These are phyloP conservation scores for Cherax destructor DNA, from an alignment of 1,140 invertebrate genomes.

Conservation along the genomic window DNA sequence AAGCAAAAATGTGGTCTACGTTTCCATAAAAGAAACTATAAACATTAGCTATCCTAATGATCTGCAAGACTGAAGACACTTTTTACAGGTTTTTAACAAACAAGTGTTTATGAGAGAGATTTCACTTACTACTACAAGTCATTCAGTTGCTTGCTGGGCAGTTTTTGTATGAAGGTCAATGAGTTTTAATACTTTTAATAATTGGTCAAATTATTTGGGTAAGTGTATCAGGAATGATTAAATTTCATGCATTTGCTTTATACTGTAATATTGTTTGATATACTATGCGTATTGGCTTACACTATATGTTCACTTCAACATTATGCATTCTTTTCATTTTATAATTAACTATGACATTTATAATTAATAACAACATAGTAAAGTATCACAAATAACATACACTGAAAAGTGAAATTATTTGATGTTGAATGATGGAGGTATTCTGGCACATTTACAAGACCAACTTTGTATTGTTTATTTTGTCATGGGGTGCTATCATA, in stretches of 20 bases:
- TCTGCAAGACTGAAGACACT: neutral
- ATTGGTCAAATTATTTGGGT: neutral
- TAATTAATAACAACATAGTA: neutral
- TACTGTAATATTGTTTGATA: neutral
- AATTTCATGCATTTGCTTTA: neutral
- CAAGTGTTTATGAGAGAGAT: neutral
- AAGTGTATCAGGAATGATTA: neutral
- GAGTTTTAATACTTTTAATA: neutral
- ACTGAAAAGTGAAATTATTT: neutral
- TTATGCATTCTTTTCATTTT: neutral
- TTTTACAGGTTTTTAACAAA: neutral
- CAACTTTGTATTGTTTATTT: neutral
- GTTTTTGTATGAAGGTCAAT: neutral
- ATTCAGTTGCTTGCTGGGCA: neutral
- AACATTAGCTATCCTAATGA: conserved; percentile 52
- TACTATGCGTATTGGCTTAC: neutral
- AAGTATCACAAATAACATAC: neutral
- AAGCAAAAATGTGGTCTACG: conserved; percentile 71
- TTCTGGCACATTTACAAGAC: neutral
- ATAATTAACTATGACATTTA: neutral
- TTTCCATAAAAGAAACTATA: conserved; percentile 71
- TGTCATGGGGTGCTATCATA: neutral
- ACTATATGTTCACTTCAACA: neutral
- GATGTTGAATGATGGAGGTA: neutral
- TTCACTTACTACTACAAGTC: neutral